phyloP scores from a whole-genome alignment of 2,797 vertebrate species.

The Myioborus melanocephalus region DNA sequence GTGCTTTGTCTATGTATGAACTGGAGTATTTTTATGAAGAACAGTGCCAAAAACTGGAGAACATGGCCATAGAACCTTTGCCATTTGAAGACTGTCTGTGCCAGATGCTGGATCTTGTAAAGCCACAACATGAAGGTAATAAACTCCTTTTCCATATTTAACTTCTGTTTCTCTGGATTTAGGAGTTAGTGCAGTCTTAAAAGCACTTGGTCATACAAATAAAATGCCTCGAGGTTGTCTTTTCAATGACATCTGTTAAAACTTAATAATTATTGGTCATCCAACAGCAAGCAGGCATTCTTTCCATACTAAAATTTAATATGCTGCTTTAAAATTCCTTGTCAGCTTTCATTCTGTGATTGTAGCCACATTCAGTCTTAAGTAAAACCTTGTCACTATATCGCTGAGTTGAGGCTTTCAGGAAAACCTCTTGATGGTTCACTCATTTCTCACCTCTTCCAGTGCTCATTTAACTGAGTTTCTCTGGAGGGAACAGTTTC shows the following conservation, averaged over 20 bases:
- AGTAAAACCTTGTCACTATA: background rate
- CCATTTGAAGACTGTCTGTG: constrained; percentile 95
- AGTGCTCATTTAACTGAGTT: background rate
- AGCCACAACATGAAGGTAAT: constrained; percentile 85
- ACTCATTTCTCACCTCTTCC: background rate
- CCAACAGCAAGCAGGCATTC: background rate
- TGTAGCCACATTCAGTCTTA: background rate
- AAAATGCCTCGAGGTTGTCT: background rate
- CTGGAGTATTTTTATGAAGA: constrained; percentile 95
- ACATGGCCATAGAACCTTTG: constrained; percentile 90
- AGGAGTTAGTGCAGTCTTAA: background rate
- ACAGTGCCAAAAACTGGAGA: constrained; percentile 90
- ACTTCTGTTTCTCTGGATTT: background rate
- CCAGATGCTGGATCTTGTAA: constrained; percentile 95
- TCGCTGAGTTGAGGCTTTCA: background rate
- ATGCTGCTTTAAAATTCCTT: background rate
- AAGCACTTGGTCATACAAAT: background rate
- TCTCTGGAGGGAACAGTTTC: background rate
- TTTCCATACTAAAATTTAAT: background rate
- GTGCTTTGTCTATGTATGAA: constrained; percentile 92
- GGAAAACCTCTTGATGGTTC: background rate
- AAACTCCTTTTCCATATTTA: background rate
- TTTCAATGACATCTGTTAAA: background rate
- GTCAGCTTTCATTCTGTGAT: background rate
- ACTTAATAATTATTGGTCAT: background rate